A percentile compares a stretch with the other conserved stretches of the same genome.
These are phyloP conservation scores for Pagetopsis macropterus DNA, from an alignment of 2,797 vertebrate genomes.

Conservation along the genomic window DNA sequence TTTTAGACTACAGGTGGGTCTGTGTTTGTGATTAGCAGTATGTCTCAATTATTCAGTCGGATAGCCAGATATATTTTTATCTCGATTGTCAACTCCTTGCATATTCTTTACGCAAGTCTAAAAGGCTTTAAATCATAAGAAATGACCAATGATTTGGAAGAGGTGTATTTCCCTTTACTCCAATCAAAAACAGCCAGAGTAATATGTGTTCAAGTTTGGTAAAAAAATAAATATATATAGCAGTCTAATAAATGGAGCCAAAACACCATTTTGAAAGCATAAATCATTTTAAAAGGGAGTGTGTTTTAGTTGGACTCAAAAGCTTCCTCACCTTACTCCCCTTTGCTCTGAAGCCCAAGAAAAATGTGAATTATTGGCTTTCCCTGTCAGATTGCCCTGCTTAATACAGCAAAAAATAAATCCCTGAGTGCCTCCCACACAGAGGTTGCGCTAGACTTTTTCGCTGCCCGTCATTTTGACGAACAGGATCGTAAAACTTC, in stretches of 20 bases:
- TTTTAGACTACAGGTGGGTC: constrained; percentile 95
- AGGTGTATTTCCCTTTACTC: constrained; percentile 25
- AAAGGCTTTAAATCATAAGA: constrained; percentile 35
- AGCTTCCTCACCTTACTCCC: constrained; percentile 51
- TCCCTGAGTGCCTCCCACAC: constrained; percentile 35
- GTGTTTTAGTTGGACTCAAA: constrained; percentile 72
- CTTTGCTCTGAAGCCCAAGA: constrained; percentile 55
- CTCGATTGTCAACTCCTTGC: constrained; percentile 34
- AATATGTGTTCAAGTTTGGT: constrained; percentile 29
- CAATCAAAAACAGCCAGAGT: constrained; percentile 53
- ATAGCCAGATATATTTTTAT: constrained; percentile 37
- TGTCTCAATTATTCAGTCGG: constrained; percentile 32
- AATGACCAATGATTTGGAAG: constrained; percentile 38
- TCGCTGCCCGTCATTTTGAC: no score
- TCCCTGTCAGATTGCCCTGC: constrained; percentile 49
- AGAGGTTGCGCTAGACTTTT: no score
- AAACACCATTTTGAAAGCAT: constrained; percentile 54
- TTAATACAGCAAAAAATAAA: constrained; percentile 32
- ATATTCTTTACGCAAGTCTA: constrained; percentile 27
- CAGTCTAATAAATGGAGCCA: constrained; percentile 55
- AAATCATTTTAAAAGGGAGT: constrained; percentile 69
- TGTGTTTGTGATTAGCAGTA: constrained; percentile 17
- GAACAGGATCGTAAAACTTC: no score
- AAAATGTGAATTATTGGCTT: constrained; percentile 66
- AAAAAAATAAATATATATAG: not conserved